Evolutionary conservation across 1,140 invertebrate species (phyloP), one percentile per base, ranked within the genome.

Genomic region (Antheraea pernyi): DNA sequence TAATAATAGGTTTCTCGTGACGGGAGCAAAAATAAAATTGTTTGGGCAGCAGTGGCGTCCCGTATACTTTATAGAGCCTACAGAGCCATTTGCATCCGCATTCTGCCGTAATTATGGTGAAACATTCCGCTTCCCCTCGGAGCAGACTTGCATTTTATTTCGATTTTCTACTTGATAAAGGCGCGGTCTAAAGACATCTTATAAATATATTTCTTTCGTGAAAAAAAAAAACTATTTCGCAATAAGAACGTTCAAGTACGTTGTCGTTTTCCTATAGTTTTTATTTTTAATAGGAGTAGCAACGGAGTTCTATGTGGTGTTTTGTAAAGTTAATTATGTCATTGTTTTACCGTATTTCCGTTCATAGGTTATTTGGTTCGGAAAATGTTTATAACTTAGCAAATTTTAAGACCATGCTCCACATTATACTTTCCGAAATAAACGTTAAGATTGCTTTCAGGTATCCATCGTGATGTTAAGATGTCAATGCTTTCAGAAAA

Each of bases 91-190:
- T 91, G 87, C 86, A 90, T 90, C 82, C 81, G 79, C 80, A 90
- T 89, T 81, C 80, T 76, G 81, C 71, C 76, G 87, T 90, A 89
- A 89, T 91, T 89, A 86, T 86, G 86, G 85, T 81, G 82, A 79
- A 80, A 80, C 72, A 70, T 77, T 79, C 70, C 48, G 46, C 58
- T 71, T 83, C 81, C 84, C 82, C 85, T 74, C 68, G 64, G 67
- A 69, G 69, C 71, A 70, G 65, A 19, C 75, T 78, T 80, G 74
- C 87, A 85, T 86, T 86, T 88, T 82, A 88, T 80, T 89, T 85
- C 86, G 88, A 86, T 91, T 89, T 89, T 83, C 82, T 76, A 91
- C 87, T 90, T 87, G 86, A 89, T 84, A 91, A 91, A 89, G 87
- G 87, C 87, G 86, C 83, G 86, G 86, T 85, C 83, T 86, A 72